Evolutionary conservation across 2,113 vertebrate species (phyloP), one percentile per base, ranked within the genome.

Genomic region (Lophochroa leadbeateri): DNA sequence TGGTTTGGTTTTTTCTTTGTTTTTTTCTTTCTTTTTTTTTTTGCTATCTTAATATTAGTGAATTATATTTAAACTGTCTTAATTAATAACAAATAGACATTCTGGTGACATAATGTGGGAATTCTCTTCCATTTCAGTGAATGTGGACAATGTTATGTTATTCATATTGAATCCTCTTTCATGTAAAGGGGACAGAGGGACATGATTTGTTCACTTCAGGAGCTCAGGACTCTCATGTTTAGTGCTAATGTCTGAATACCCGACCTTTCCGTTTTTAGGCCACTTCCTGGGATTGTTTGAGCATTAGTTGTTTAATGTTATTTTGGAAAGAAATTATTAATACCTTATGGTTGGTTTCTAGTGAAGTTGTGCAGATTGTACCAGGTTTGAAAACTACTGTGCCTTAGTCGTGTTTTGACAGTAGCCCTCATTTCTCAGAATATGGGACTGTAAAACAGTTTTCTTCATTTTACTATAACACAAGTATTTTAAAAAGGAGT

Each of bases 251-350:
- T 23, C 76, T 81, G 50, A 78, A 12, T 60, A 68, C 16, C 16
- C 3, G 0, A 82, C 37, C 47, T 52, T 75, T 86, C 60, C 14
- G 55, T 75, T 88, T 95, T 91, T 82, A 71, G 86, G 43, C 69
- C 27, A 47, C 35, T 94, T 90, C 55, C 55, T 86, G 65, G n/a
- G 52, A 74, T 84, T 94, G 49, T 86, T 61, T 70, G 25, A 85
- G 31, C 0, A 0, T 5, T 80, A 77, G 39, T 84, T 84, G 43
- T 74, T 92, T 52, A 79, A 55, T 0, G 4, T 80, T 43, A 80
- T 17, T 74, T 82, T 72, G 53, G 46, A 93, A 88, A 83, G 1
- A 77, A 92, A 50, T 86, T 85, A 67, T 86, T 88, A 63, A n/a
- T 82, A 39, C 12, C 8, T 88, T 76, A 35, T 83, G 46, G 52